Evolutionary conservation across 2,113 vertebrate species (phyloP).

Genomic region (Tor tambroides): DNA sequence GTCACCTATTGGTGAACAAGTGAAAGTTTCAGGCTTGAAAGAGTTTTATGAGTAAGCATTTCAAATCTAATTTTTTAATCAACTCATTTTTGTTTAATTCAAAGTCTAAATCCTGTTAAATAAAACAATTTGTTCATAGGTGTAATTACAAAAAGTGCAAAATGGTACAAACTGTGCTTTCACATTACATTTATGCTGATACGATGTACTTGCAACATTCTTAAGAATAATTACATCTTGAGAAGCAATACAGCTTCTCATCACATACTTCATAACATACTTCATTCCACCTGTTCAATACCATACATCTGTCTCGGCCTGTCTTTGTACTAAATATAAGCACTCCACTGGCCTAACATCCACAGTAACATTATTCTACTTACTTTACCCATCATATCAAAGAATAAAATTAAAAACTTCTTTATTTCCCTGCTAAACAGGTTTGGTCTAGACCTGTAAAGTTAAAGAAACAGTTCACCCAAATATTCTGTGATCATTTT

Average conservation of each 20-base stretch:
- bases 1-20: slow-evolving; percentile 48
- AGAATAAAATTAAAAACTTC: neutral
- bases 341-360: neutral
- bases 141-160: neutral
- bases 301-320: neutral
- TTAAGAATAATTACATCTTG: neutral
- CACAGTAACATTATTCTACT: neutral
- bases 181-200: neutral
- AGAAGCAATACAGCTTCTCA: neutral
- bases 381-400: neutral
- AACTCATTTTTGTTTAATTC: neutral
- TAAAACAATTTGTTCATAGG: neutral
- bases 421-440: neutral
- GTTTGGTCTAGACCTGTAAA: neutral
- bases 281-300: neutral
- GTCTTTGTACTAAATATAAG: neutral
- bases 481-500: no score
- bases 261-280: neutral
- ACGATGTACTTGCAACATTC: neutral
- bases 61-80: neutral
- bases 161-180: neutral
- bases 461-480: no score
- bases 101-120: neutral
- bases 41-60: neutral
- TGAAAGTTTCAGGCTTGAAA: neutral